Evolutionary conservation across 2,797 vertebrate genomes (phyloP).

Genomic region (Sebastes iracundus): DNA sequence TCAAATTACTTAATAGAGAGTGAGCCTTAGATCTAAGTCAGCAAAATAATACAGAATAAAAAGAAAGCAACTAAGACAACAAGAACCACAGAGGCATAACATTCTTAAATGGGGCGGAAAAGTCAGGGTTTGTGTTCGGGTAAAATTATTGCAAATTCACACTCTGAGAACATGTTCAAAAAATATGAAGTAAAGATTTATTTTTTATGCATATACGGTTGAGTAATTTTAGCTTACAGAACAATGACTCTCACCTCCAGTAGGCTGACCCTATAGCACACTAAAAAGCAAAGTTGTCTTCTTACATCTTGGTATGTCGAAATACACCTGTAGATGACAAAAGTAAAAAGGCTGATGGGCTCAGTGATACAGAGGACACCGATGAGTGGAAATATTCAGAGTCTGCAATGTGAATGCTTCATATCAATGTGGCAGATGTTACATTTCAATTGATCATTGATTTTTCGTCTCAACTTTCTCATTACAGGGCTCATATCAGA

Average conservation of each 20-base stretch:
- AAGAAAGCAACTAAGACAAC: not conserved
- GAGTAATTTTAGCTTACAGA: not conserved
- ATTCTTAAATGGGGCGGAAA: not conserved
- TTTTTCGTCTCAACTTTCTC: constrained; percentile 34
- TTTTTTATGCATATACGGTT: not conserved
- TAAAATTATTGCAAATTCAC: not conserved
- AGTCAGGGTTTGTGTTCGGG: not conserved
- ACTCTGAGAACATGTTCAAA: not conserved
- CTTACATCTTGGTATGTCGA: not conserved
- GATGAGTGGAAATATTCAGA: not conserved
- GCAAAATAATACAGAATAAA: not conserved
- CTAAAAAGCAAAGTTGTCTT: not conserved
- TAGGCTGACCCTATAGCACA: not conserved
- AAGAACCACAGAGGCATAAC: not conserved
- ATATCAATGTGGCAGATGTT: not conserved
- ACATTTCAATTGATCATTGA: not conserved
- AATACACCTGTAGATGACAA: not conserved
- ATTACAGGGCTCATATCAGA: constrained; percentile 50
- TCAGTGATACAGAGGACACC: not conserved
- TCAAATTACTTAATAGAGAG: not conserved
- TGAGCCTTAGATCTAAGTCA: not conserved
- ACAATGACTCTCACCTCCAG: not conserved
- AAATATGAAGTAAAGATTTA: not conserved
- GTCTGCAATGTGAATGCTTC: not conserved
- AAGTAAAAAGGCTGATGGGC: not conserved